These are phyloP conservation scores for Globodera rostochiensis DNA, from an alignment of 1,140 invertebrate species.

Conservation along the genomic window DNA sequence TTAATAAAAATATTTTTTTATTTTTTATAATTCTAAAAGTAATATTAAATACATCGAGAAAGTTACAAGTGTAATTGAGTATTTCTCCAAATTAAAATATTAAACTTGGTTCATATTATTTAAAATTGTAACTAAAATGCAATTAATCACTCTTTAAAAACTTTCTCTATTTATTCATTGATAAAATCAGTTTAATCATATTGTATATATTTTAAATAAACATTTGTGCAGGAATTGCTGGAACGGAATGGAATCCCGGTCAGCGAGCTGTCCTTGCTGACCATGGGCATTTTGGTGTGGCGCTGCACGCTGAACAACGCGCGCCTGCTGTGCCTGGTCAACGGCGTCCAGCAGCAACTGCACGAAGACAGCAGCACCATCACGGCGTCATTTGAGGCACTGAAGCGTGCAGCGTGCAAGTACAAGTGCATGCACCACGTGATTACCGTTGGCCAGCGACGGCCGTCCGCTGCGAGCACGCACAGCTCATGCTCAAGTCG, in stretches of 20 bases:
- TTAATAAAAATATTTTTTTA: background rate
- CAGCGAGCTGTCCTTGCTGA: slow-evolving; percentile 55
- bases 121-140: too few relatives aligned
- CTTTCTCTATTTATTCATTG: too few relatives aligned
- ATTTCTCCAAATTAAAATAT: too few relatives aligned
- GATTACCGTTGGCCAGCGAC: slow-evolving; percentile 41
- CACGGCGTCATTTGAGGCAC: slow-evolving; percentile 17
- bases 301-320: slow-evolving; percentile 45
- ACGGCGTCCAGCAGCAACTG: slow-evolving; percentile 17
- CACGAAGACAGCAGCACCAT: slow-evolving; percentile 33
- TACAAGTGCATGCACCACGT: slow-evolving; percentile 59
- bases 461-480: slow-evolving; percentile 31
- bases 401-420: slow-evolving; percentile 51
- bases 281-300: slow-evolving; percentile 56
- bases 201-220: too few relatives aligned
- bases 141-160: too few relatives aligned
- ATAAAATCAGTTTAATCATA: too few relatives aligned
- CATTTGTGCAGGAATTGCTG: slow-evolving; percentile 28
- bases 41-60: too few relatives aligned
- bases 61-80: too few relatives aligned
- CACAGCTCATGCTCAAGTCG: slow-evolving; percentile 37
- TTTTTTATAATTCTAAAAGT: background rate
- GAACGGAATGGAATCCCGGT: slow-evolving; percentile 47
- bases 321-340: slow-evolving; percentile 53
- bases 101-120: too few relatives aligned